Evolutionary conservation across 2,113 vertebrate genomes (phyloP).

Genomic region (Meles meles): DNA sequence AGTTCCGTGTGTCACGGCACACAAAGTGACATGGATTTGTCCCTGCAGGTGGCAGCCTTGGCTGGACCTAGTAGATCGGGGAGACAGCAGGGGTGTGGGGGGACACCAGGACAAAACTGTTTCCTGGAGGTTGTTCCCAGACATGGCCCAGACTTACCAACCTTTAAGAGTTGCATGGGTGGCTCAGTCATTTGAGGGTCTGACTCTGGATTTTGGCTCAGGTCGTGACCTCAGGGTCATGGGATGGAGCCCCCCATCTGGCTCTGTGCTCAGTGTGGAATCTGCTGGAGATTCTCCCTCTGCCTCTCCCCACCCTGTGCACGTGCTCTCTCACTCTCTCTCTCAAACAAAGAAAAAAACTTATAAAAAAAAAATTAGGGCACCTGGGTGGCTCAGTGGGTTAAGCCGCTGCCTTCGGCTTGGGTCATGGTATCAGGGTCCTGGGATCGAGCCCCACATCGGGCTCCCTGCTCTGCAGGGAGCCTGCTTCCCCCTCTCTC

Average conservation of each 20-base stretch:
- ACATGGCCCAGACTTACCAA: not conserved
- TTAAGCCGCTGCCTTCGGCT: too few species aligned
- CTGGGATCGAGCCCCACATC: too few species aligned
- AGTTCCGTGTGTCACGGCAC: not conserved
- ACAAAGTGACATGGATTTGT: conserved; percentile 12
- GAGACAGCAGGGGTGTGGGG: too few species aligned
- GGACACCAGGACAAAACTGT: not conserved
- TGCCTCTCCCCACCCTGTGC: not conserved
- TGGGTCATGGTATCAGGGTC: too few species aligned
- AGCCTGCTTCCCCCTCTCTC: too few species aligned
- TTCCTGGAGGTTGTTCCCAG: not conserved
- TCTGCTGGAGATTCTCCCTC: not conserved
- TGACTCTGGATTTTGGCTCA: not conserved
- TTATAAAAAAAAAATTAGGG: too few species aligned
- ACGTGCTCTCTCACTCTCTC: too few species aligned
- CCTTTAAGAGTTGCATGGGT: not conserved
- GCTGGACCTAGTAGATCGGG: not conserved
- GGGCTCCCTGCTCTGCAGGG: too few species aligned
- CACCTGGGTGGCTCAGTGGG: too few species aligned
- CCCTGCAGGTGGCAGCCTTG: not conserved
- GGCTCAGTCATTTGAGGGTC: not conserved
- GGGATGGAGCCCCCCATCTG: not conserved
- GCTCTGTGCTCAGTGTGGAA: not conserved
- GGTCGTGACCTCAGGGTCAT: not conserved
- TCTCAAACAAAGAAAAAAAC: too few species aligned